A percentile compares a stretch with the other conserved stretches of the same genome.
phyloP scores from a whole-genome alignment of 2,797 vertebrate genomes.

The Alca torda region DNA sequence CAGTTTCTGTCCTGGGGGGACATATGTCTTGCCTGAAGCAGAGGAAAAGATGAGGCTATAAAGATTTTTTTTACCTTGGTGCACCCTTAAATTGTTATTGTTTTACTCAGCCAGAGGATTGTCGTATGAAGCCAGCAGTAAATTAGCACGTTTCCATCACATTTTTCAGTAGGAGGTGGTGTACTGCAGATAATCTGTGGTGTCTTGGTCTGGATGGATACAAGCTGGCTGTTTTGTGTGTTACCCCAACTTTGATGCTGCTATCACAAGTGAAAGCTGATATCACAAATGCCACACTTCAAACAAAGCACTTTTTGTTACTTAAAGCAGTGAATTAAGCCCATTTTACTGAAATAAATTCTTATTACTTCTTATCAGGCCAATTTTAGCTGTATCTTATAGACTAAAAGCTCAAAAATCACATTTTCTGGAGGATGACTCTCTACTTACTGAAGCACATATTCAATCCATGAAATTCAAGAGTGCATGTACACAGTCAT shows the following conservation, averaged over 20 bases:
- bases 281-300: background rate
- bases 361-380: background rate
- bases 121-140: background rate
- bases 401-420: background rate
- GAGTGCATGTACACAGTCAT: background rate
- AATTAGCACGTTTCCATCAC: background rate
- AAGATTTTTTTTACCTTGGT: background rate
- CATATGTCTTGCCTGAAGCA: background rate
- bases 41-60: background rate
- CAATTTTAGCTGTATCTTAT: background rate
- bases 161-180: background rate
- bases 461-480: background rate
- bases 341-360: background rate
- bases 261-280: background rate
- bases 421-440: background rate
- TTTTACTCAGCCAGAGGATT: background rate
- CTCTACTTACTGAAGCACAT: background rate
- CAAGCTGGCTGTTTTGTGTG: background rate
- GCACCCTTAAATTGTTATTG: background rate
- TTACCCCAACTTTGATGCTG: background rate
- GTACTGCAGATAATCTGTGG: background rate
- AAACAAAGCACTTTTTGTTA: background rate
- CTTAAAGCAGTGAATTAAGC: background rate
- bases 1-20: background rate
- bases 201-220: background rate